Evolutionary conservation across 30 jellyfish, hydroid and myxozoan species (phyloP), one percentile per base, ranked within the genome.

Genomic region (Pelagia noctiluca): DNA sequence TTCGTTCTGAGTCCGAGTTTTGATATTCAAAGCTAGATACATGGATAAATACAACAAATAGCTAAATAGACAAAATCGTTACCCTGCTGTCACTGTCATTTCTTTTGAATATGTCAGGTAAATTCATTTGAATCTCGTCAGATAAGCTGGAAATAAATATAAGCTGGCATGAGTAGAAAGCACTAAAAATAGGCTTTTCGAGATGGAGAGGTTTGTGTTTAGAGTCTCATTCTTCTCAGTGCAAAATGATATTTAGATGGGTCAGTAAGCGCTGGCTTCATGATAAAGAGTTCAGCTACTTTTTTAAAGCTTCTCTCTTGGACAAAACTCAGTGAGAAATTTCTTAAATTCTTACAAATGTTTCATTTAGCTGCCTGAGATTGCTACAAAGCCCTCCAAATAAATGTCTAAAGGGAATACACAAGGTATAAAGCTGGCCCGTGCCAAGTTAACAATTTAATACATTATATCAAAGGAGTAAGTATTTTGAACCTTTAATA

Each of bases 91-190:
- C 79, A 29, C 90, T 80, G 35, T 66, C 77, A 2, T 65, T 42
- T 66, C 89, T 23, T 48, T 63, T 80, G 64, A 80, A 80, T 8
- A 80, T 80, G 22, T 62, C 77, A n/a, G 90, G 84, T 30, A 64
- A 80, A 35, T 80, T 53, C 2, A 80, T 42, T 36, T 80, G 90
- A 28, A 80, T 67, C 36, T 80, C 90, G 54, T 80, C 90, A 46
- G 90, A 80, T 53, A 80, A 49, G 50, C 90, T 80, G 29, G 0
- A 69, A 25, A 63, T 25, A 42, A 19, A 49, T 30, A 70, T 28
- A 70, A 70, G 18, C 25, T 29, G 42, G 13, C 50, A 7, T 23
- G n/a, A 63, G 30, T 21, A 3, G 5, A 29, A 62, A 63, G 30
- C 30, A 24, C 21, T 18, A 0, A 16, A 63, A 63, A 23, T 19